Base-by-base conservation (phyloP, 1,140 invertebrate species). In the Notospermus geniculatus region DNA sequence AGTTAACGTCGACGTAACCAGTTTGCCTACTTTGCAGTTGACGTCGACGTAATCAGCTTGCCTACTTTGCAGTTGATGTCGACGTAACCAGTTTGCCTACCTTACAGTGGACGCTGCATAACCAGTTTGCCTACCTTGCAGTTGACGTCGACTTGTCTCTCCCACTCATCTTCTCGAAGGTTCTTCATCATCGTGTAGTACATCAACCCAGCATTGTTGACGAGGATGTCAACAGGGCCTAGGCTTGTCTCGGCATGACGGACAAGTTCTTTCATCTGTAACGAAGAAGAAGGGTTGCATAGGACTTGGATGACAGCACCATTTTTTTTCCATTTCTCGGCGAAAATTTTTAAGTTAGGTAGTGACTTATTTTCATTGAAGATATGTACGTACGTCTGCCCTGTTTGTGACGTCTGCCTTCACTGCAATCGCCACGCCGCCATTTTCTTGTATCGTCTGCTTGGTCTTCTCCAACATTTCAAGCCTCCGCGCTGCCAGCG, bases 401-500 rank as follows among this genome's bases (percentile, higher is more conserved):
- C 71, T 68, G 17, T 72, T 65, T 2, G 75, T 75, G 13, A 80
- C 77, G 67, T 80, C 79, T 41, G 73, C 70, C 63, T 74, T 72
- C 0, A 78, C 65, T 55, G 66, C 65, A 32, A 79, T 75, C 41
- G 66, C 71, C 5, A 71, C 64, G 5, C 76, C 70, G 17, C 70
- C 70, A 76, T 83, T 82, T 85, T 85, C 75, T 63, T 88, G 70
- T 69, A 90, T 91, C 52, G 85, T 80, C 41, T 82, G 75, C 75
- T 90, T 90, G 1, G 93, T 88, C 72, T 85, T 78, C 68, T 90
- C 80, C 29, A 95, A 78, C 75, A 89, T 86, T 23, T 84, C 77
- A 70, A 84, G 79, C 62, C 88, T 85, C 45, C 92, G 84, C 0
- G 92, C 91, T 36, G 90, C 88, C 25, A 95, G 72, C n/a, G 90